These are phyloP conservation scores for Laspeyria flexula DNA, from an alignment of 2,888 invertebrate genomes.

Conservation along the genomic window DNA sequence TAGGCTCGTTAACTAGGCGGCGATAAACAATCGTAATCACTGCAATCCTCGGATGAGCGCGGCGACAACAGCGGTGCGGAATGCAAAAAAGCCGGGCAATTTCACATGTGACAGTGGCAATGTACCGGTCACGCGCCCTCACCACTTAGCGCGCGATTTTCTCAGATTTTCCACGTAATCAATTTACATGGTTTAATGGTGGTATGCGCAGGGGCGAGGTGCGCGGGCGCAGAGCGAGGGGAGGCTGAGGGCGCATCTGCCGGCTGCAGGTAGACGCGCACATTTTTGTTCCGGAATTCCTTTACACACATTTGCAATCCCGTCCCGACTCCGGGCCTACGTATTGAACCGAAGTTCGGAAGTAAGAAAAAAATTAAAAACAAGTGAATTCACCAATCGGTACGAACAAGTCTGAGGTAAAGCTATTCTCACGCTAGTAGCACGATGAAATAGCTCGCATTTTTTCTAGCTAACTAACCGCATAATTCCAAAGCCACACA, in stretches of 20 bases:
- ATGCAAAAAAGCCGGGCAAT: constrained; percentile 70
- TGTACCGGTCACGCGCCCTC: constrained; percentile 59
- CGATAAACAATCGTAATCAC: constrained; percentile 67
- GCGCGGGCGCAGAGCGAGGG: constrained; percentile 34
- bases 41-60: constrained; percentile 59
- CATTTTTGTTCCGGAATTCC: constrained; percentile 83
- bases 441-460: constrained; percentile 48
- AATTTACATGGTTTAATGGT: constrained; percentile 73
- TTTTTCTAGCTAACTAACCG: constrained; percentile 61
- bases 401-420: constrained; percentile 20
- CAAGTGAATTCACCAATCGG: constrained; percentile 27
- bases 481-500: constrained; percentile 57
- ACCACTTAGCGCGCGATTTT: constrained; percentile 74
- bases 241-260: constrained; percentile 58
- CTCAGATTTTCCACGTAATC: constrained; percentile 82
- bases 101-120: constrained; percentile 61
- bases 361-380: constrained; percentile 35
- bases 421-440: constrained; percentile 43
- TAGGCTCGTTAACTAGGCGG: constrained; percentile 50
- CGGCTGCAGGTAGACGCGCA: constrained; percentile 73
- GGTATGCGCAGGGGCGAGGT: constrained; percentile 54
- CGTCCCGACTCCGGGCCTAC: constrained; percentile 54
- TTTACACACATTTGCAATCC: constrained; percentile 82
- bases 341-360: constrained; percentile 44
- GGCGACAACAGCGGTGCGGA: constrained; percentile 57